Conservation (phyloP, 53 echinoderm and acorn worm species). For the Henricia sp. region DNA sequence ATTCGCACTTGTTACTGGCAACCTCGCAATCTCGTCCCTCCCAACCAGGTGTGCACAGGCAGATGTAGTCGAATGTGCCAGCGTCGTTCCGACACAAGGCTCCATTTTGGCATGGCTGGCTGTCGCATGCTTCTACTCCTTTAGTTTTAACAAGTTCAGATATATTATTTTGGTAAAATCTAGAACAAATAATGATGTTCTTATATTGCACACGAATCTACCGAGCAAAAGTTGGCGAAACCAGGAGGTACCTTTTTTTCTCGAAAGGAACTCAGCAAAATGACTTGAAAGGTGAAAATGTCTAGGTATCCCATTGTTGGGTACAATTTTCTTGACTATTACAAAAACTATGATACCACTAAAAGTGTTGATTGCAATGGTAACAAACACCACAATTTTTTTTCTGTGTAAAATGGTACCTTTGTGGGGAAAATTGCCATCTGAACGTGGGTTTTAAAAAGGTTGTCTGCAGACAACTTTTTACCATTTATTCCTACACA, state of each 20-base stretch:
- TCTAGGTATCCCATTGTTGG: too few species aligned
- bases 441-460: too few species aligned
- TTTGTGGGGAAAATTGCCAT: too few species aligned
- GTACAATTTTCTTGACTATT: too few species aligned
- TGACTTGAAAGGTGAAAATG: too few species aligned
- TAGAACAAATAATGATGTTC: not conserved
- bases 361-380: too few species aligned
- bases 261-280: too few species aligned
- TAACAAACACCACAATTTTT: too few species aligned
- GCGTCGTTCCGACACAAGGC: not conserved
- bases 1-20: not conserved
- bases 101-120: constrained; percentile 31
- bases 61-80: constrained; percentile 7
- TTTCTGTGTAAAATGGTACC: too few species aligned
- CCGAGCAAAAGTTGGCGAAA: not conserved
- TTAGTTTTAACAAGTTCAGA: not conserved
- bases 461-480: too few species aligned
- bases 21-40: constrained; percentile 60
- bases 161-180: not conserved
- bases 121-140: not conserved
- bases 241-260: not conserved
- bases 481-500: too few species aligned
- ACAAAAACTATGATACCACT: too few species aligned
- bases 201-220: not conserved
- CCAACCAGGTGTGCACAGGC: constrained; percentile 62